A percentile compares a stretch with the other conserved stretches of the same genome.
phyloP scores from a whole-genome alignment of 2,888 invertebrate genomes.

The Spodoptera exigua region DNA sequence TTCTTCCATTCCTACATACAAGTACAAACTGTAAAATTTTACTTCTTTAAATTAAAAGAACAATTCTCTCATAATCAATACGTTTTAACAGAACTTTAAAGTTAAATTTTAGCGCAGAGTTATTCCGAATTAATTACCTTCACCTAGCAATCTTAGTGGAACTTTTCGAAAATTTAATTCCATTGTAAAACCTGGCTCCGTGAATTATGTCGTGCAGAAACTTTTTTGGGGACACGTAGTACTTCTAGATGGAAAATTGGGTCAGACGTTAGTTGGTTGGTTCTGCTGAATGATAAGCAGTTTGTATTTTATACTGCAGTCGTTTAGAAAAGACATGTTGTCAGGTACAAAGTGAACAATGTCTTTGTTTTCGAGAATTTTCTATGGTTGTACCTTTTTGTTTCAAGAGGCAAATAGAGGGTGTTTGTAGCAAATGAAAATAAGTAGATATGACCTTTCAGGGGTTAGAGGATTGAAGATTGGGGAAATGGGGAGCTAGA shows the following conservation, averaged over 20 bases:
- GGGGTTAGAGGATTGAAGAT: too few species aligned
- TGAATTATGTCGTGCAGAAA: slow-evolving; percentile 33
- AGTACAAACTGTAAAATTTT: too few species aligned
- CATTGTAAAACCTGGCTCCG: slow-evolving; percentile 35
- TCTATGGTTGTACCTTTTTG: too few species aligned
- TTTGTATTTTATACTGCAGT: slow-evolving; percentile 4
- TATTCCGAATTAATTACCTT: slow-evolving; percentile 20
- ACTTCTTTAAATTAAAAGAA: too few species aligned
- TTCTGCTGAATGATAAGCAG: slow-evolving; percentile 26
- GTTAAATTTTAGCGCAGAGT: slow-evolving; percentile 33
- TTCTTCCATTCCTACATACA: too few species aligned
- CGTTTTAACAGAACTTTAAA: slow-evolving; percentile 3
- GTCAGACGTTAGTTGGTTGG: slow-evolving; percentile 18
- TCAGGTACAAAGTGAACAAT: too few species aligned
- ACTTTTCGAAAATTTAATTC: slow-evolving; percentile 46
- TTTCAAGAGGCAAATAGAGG: too few species aligned
- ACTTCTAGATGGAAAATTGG: slow-evolving; percentile 23
- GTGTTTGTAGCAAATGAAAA: too few species aligned
- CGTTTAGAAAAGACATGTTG: too few species aligned
- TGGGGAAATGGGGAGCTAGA: too few species aligned
- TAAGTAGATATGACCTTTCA: too few species aligned
- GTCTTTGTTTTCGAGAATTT: too few species aligned
- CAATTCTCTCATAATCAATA: not conserved
- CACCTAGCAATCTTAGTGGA: slow-evolving; percentile 21
- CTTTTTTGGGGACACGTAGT: slow-evolving; percentile 29